Percentiles rank a stretch among this genome's conserved stretches.
Evolutionary conservation across 2,797 vertebrate genomes (phyloP).

Genomic region (Gobionotothen gibberifrons): DNA sequence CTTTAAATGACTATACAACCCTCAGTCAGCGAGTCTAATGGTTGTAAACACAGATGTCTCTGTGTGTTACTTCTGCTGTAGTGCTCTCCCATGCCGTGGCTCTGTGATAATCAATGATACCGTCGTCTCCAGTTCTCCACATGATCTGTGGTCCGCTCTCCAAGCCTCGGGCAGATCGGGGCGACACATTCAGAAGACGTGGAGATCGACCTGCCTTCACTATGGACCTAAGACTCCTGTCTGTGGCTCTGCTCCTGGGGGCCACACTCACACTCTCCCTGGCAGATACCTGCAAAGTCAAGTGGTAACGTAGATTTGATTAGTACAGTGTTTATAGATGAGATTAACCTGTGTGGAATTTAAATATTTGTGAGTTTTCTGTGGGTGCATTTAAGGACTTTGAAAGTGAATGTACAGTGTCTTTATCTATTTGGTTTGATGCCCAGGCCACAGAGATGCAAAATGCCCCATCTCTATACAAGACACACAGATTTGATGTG

Average conservation of each 20-base stretch:
- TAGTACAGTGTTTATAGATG: too few relatives aligned
- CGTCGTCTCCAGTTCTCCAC: slow-evolving; percentile 24
- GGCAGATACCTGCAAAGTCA: slow-evolving; percentile 63
- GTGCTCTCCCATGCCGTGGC: not conserved
- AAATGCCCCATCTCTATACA: too few relatives aligned
- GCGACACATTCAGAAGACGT: slow-evolving; percentile 1
- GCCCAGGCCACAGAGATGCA: too few relatives aligned
- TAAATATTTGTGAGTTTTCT: not conserved
- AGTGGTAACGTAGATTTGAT: slow-evolving; percentile 57
- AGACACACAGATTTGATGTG: too few relatives aligned
- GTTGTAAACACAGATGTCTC: not conserved
- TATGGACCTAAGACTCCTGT: slow-evolving; percentile 55
- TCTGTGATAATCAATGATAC: slow-evolving; percentile 39
- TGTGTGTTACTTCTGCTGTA: not conserved
- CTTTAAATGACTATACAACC: not conserved
- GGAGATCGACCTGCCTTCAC: not conserved
- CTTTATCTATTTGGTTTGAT: not conserved
- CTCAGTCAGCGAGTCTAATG: not conserved
- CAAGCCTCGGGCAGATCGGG: not conserved
- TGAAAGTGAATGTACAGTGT: not conserved
- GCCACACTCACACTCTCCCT: slow-evolving; percentile 37
- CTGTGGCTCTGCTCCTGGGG: slow-evolving; percentile 43
- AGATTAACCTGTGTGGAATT: not conserved
- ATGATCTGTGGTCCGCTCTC: slow-evolving; percentile 23
- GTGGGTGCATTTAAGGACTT: not conserved